These are phyloP conservation scores for Leucania comma DNA, from an alignment of 2,888 invertebrate genomes.

Conservation along the genomic window DNA sequence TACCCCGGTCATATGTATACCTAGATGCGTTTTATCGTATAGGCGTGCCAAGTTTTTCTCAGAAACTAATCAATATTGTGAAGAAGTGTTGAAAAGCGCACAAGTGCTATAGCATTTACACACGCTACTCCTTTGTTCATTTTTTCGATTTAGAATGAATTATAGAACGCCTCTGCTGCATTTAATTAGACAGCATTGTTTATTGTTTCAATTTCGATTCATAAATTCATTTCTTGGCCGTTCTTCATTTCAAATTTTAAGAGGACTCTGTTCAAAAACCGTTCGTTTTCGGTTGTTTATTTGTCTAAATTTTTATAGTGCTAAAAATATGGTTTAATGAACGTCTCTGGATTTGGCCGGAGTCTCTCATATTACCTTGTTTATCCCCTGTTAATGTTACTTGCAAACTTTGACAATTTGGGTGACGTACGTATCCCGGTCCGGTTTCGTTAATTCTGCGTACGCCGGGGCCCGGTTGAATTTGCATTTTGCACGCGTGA, in stretches of 20 bases:
- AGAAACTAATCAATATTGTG: constrained; percentile 83
- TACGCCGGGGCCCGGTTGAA: constrained; percentile 81
- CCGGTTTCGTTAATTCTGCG: constrained; percentile 87
- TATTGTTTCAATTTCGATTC: constrained; percentile 62
- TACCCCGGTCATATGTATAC: constrained; percentile 63
- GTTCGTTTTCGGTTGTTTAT: constrained; percentile 38
- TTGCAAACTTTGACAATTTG: constrained; percentile 87
- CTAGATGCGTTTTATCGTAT: constrained; percentile 54
- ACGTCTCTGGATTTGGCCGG: constrained; percentile 58
- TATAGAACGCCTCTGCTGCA: constrained; percentile 61
- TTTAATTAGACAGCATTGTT: constrained; percentile 66
- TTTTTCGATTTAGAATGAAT: constrained; percentile 65
- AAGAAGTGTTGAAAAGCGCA: constrained; percentile 80
- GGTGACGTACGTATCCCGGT: constrained; percentile 80
- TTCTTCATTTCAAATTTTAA: constrained; percentile 64
- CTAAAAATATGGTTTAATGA: constrained; percentile 51
- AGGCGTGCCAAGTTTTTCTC: constrained; percentile 78
- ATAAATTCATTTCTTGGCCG: constrained; percentile 62
- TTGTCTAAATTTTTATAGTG: constrained; percentile 37
- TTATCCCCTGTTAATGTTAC: constrained; percentile 82
- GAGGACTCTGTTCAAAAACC: constrained; percentile 47
- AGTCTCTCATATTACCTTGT: constrained; percentile 78
- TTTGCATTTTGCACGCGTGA: constrained; percentile 91
- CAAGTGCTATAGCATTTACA: constrained; percentile 75
- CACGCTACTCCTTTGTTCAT: constrained; percentile 75